Evolutionary conservation across 2,113 vertebrate species (phyloP).

Genomic region (Chamaea fasciata): DNA sequence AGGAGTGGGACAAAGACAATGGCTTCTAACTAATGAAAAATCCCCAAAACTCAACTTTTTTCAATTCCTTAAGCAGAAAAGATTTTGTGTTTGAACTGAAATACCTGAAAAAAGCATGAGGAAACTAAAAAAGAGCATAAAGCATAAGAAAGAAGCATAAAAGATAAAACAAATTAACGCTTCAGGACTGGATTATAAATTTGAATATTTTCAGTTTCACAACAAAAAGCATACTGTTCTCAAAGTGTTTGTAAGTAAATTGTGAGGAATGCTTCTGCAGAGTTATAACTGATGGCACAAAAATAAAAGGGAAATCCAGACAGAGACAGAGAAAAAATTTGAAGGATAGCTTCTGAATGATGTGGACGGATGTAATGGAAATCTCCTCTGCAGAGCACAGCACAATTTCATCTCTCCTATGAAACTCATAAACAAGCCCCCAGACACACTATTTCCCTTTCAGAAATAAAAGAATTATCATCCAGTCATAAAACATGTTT

Average conservation of each 20-base stretch:
- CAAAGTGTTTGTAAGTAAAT: background rate
- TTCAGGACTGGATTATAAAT: background rate
- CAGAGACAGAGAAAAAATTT: background rate
- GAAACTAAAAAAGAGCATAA: background rate
- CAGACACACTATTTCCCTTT: background rate
- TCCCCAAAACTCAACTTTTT: background rate
- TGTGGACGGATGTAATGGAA: background rate
- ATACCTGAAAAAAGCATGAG: background rate
- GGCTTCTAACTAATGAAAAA: background rate
- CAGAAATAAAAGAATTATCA: background rate
- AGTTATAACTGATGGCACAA: background rate
- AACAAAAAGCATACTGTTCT: background rate
- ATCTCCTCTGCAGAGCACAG: background rate
- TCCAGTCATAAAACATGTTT: background rate
- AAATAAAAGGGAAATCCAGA: background rate
- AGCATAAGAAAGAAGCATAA: background rate
- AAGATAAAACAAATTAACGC: background rate
- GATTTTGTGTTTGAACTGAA: background rate
- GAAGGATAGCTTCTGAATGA: background rate
- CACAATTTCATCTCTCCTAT: background rate
- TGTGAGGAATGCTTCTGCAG: background rate
- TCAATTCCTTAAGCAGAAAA: background rate
- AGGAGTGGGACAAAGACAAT: background rate
- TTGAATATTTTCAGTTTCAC: background rate
- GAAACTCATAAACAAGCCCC: background rate